These are phyloP conservation scores for Echeneis naucrates DNA, from an alignment of 2,797 vertebrate genomes.

Conservation along the genomic window DNA sequence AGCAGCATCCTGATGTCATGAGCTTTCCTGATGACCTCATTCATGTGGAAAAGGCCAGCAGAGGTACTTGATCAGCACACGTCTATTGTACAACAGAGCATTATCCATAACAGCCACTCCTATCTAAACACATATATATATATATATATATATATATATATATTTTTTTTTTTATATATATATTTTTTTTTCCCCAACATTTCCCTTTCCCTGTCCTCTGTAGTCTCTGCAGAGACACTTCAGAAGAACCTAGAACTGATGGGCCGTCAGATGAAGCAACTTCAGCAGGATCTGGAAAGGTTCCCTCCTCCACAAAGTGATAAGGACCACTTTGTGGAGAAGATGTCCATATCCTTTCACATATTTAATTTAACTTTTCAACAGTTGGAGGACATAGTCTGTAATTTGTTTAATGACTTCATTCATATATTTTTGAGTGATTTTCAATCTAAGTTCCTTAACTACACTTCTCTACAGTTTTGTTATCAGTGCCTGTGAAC, in stretches of 20 bases:
- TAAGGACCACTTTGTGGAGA: conserved; percentile 86
- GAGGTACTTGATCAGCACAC: conserved; percentile 80
- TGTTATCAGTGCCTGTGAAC: conserved; percentile 83
- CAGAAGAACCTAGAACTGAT: conserved; percentile 90
- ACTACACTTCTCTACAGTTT: conserved; percentile 83
- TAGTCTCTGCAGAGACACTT: conserved; percentile 88
- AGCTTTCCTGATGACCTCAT: conserved; percentile 90
- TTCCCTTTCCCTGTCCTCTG: not conserved
- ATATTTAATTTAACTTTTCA: conserved; percentile 6
- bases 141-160: too few species aligned
- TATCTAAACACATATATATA: too few species aligned
- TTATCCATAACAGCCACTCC: not conserved
- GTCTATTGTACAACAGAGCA: not conserved
- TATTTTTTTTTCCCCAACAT: conserved; percentile 5
- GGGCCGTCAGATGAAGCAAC: conserved; percentile 85
- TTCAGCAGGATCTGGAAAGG: conserved; percentile 85
- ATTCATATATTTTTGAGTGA: not conserved
- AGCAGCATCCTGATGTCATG: conserved; percentile 87
- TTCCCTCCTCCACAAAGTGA: conserved; percentile 86
- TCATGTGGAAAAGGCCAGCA: conserved; percentile 94
- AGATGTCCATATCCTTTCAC: conserved; percentile 88
- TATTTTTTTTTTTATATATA: too few species aligned
- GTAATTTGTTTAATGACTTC: not conserved
- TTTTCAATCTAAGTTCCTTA: conserved; percentile 74
- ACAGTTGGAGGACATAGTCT: not conserved